Evolutionary conservation across 2,113 vertebrate genomes (phyloP), one percentile per base, ranked within the genome.

Genomic region (Corapipo altera): DNA sequence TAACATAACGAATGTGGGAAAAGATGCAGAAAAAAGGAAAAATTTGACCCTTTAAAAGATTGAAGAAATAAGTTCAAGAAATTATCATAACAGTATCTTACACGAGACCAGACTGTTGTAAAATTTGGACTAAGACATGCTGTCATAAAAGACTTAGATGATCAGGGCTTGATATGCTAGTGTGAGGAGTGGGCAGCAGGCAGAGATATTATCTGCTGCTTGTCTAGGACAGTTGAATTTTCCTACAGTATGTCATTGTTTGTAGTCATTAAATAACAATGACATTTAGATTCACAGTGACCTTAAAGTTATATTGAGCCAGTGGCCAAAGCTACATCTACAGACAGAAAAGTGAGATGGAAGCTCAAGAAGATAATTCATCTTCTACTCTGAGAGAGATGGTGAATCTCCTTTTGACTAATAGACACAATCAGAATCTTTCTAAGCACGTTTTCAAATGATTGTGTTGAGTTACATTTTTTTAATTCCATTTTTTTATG

Each of bases 401-500:
- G 59, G 24, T 57, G 55, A 92, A 59, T 88, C 72, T 92, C n/a
- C 35, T 84, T 88, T 83, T 76, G 87, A 32, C 83, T 80, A 80
- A 85, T 4, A 83, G 51, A 71, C 48, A 84, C 65, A 95, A 89
- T 61, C 76, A 86, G 81, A 92, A 86, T 86, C 75, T 91, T 91
- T 89, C 86, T 73, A 62, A 95, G 73, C 76, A 92, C 39, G 9
- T 95, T 96, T 90, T 84, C 2, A 4, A 93, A 97, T 75, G 5
- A 72, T 69, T 91, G 16, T 71, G 52, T 93, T 80, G 43, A 77
- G 82, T 57, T 91, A 69, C 39, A 4, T 64, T 86, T 76, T 79
- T 89, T 55, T 86, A 14, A 82, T 88, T 94, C 37, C 74, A 4
- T 81, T 91, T 83, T 92, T 94, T 96, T 32, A 78, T 89, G 58